Evolutionary conservation across 2,888 invertebrate species (phyloP), one percentile per base, ranked within the genome.

Genomic region (Coleophora deauratella): DNA sequence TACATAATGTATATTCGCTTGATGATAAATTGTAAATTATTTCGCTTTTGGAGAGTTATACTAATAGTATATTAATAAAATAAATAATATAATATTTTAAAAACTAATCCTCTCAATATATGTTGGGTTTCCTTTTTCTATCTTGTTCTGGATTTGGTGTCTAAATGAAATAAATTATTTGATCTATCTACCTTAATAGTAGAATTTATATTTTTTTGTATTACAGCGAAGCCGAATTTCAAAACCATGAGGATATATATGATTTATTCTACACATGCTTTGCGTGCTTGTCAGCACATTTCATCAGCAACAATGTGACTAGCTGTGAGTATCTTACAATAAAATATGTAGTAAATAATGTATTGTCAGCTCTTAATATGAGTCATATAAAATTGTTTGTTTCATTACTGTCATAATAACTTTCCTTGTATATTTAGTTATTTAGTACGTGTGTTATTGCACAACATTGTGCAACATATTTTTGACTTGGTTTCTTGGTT

Each of bases 221-320:
- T 88, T 88, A 38, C 86, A 97, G 97, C 80, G 96, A 96, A 86
- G 88, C 88, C 62, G 95, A 96, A 65, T 92, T 97, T 71, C 87
- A 93, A 57, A 91, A 91, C 54, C 94, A 94, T 84, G 94, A 94
- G 62, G 93, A 93, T 52, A 90, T 91, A 52, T 91, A 93, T 76
- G 93, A 93, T 62, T 89, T 91, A 47, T 97, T 97, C 87, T 97
- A 94, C 81, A 93, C 94, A 61, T 91, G 94, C 49, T 94, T 96
- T 85, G 93, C 93, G 50, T 93, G 94, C 40, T 85, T 97, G 54
- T 91, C 95, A 47, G 93, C 95, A 36, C 95, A 97, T 80, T 94
- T 93, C 71, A 91, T 97, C 65, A 93, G 92, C 72, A 66, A 88
- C 56, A 91, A 91, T 81, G 89, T 91, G 51, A 88, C 85, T 62